A percentile compares a stretch with the other conserved stretches of the same genome.
Conservation (phyloP, 2,797 vertebrate species). For the Hyperoplus immaculatus region DNA sequence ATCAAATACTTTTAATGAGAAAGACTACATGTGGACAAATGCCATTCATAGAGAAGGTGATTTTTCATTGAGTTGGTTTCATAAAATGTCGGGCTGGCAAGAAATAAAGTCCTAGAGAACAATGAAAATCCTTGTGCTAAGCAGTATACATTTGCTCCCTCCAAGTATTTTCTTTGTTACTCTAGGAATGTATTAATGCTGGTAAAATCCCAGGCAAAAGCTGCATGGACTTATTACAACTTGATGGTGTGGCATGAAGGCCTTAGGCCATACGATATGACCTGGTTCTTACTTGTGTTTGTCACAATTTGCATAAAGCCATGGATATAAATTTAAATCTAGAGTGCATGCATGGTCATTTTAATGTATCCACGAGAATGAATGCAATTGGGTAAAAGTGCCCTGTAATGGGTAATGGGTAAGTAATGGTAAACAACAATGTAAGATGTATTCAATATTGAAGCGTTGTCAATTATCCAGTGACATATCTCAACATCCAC, state of each 20-base stretch:
- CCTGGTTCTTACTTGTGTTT: slow-evolving; percentile 11
- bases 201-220: slow-evolving; percentile 50
- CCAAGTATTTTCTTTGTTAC: slow-evolving; percentile 17
- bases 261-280: slow-evolving; percentile 25
- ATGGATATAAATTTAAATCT: not conserved
- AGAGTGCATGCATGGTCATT: not conserved
- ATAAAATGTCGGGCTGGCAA: not conserved
- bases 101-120: slow-evolving; percentile 16
- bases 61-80: not conserved
- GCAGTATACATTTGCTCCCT: not conserved
- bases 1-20: not conserved
- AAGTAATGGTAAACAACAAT: no score
- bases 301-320: not conserved
- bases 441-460: not conserved
- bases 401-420: no score
- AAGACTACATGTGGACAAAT: not conserved
- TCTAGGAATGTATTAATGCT: slow-evolving; percentile 43
- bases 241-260: slow-evolving; percentile 18
- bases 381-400: not conserved
- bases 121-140: slow-evolving; percentile 33
- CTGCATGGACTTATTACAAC: slow-evolving; percentile 54
- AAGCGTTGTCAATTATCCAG: not conserved
- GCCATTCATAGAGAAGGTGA: not conserved
- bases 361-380: not conserved
- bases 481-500: not conserved